Evolutionary conservation across 2,888 invertebrate genomes (phyloP).

Genomic region (Vesta saturnalis): DNA sequence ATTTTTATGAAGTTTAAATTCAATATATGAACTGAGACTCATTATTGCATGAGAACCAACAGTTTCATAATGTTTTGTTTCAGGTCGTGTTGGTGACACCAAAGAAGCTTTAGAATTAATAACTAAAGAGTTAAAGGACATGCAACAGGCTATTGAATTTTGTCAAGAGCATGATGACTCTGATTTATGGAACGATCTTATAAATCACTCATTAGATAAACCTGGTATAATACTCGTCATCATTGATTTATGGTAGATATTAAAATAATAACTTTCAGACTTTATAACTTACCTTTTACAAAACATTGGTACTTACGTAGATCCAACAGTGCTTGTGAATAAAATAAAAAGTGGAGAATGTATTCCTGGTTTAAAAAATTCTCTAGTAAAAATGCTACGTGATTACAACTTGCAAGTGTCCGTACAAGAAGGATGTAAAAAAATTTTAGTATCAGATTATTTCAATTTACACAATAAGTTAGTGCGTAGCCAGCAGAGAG

Average conservation of each 20-base stretch:
- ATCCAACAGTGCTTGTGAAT: constrained; percentile 83
- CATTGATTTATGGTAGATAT: neutral
- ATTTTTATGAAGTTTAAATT: too few relatives aligned
- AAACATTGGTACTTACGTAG: constrained; percentile 85
- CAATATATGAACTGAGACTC: too few relatives aligned
- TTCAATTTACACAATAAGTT: constrained; percentile 86
- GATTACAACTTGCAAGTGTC: constrained; percentile 95
- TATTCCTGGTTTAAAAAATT: constrained; percentile 90
- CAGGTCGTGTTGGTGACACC: constrained; percentile 87
- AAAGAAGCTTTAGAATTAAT: constrained; percentile 92
- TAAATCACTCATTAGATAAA: constrained; percentile 86
- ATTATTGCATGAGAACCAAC: too few relatives aligned
- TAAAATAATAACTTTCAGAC: constrained; percentile 60
- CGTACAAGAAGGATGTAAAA: constrained; percentile 89
- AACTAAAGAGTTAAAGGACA: constrained; percentile 83
- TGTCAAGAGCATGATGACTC: constrained; percentile 96
- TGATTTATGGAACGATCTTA: constrained; percentile 93
- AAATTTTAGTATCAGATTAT: constrained; percentile 90
- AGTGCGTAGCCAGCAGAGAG: constrained; percentile 80
- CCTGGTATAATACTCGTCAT: constrained; percentile 73
- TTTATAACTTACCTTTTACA: constrained; percentile 76
- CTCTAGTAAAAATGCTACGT: constrained; percentile 93
- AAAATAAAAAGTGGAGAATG: constrained; percentile 85
- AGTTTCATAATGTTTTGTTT: constrained; percentile 18
- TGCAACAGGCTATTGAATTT: constrained; percentile 94